Base-by-base conservation (phyloP, 2,113 vertebrate genomes). In the Colinus virginianus region DNA sequence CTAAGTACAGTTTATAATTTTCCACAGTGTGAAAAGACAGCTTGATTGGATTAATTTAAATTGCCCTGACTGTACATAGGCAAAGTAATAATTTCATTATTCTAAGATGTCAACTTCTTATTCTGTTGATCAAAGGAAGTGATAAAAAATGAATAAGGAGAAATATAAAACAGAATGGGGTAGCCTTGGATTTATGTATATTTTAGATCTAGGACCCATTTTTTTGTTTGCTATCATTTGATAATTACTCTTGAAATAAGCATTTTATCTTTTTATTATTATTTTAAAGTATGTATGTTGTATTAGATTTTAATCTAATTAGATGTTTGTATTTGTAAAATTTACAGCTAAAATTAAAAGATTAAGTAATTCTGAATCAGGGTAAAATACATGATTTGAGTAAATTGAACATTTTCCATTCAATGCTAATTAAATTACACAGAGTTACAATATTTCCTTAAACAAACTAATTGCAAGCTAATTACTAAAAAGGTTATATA, bases 31-130 rank as follows among this genome's bases (percentile, higher is more conserved):
- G 5, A 43, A 84, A 94, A 78, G 19, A 36, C 6, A 84, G 17
- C 7, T 78, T 13, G 56, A 13, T 40, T 59, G 9, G 22, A 12
- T 45, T 71, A 22, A 18, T 92, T 77, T 12, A 49, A 49, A 21
- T 48, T 66, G 56, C 8, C 3, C 20, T n/a, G n/a, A 25, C 5
- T 53, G 78, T 36, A 58, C 0, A 0, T 8, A 66, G 16, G 20
- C 34, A 76, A 87, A 71, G 2, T 69, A 61, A 68, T 34, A 45
- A 72, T 78, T 70, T 83, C 79, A 53, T 66, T 84, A 82, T 74
- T 91, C 70, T 66, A 63, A 87, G 70, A 79, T 89, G 53, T 7
- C 72, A 82, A 91, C 36, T 89, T 86, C 51, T 67, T 66, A 53
- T 11, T 43, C 18, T 53, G 67, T 51, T 87, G 67, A 82, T 82